These are phyloP conservation scores for Hippotragus niger DNA, from an alignment of 2,113 vertebrate species.

Conservation along the genomic window DNA sequence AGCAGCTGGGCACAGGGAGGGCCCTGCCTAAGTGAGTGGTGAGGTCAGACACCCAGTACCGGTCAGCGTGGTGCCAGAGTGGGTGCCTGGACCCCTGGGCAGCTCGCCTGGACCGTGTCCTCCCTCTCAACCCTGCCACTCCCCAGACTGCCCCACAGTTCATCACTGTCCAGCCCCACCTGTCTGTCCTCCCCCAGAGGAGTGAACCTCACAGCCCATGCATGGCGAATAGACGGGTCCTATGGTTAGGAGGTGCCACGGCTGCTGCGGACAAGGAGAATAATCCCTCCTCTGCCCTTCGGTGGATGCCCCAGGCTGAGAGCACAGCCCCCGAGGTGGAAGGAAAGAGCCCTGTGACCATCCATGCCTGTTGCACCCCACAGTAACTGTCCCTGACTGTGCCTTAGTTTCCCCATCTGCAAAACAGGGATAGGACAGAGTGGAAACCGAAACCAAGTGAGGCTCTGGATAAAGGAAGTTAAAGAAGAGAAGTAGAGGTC, in stretches of 20 bases:
- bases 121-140: neutral
- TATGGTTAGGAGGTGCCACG: accelerated
- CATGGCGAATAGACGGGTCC: accelerated
- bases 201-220: too few species aligned
- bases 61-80: accelerated
- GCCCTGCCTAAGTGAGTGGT: neutral
- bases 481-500: neutral
- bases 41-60: neutral
- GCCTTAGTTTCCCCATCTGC: neutral
- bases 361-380: neutral
- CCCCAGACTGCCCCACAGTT: too few species aligned
- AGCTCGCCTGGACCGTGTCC: neutral
- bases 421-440: neutral
- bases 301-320: neutral
- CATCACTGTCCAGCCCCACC: neutral
- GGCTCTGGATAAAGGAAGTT: neutral
- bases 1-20: neutral
- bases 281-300: neutral
- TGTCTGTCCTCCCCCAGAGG: neutral
- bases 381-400: neutral
- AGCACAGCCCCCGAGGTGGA: neutral
- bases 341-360: neutral
- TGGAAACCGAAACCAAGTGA: neutral
- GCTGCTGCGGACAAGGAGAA: neutral
- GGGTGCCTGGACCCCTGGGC: neutral